Percentiles rank a stretch among this genome's conserved stretches.
phyloP scores from a whole-genome alignment of 2,888 invertebrate genomes.

The Agriopis marginaria region DNA sequence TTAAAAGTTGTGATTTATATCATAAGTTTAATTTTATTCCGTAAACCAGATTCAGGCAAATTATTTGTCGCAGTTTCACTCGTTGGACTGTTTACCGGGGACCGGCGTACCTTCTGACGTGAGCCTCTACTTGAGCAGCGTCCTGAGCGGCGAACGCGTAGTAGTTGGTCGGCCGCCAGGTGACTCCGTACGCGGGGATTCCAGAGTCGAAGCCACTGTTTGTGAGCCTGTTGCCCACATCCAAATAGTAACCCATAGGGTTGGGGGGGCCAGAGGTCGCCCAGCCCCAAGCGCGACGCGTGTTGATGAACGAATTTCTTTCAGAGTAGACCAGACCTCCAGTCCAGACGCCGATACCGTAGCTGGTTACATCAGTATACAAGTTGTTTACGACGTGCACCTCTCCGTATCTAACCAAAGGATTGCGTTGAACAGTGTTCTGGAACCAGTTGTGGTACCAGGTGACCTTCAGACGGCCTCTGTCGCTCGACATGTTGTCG shows the following conservation, averaged over 20 bases:
- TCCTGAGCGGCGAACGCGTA: slow-evolving; percentile 3
- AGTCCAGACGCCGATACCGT: slow-evolving; percentile 25
- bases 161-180: slow-evolving; percentile 13
- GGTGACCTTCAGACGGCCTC: slow-evolving; percentile 16
- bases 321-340: slow-evolving; percentile 20
- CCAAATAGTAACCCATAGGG: neutral
- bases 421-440: slow-evolving; percentile 26
- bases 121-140: slow-evolving; percentile 4
- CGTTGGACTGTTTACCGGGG: slow-evolving; percentile 5
- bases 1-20: too few species aligned
- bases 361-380: slow-evolving; percentile 27
- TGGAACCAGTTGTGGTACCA: slow-evolving; percentile 30
- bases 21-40: too few species aligned
- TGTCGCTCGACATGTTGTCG: slow-evolving; percentile 7
- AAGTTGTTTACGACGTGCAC: slow-evolving; percentile 34
- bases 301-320: slow-evolving; percentile 21
- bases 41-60: too few species aligned
- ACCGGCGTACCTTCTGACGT: slow-evolving; percentile 12
- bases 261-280: neutral
- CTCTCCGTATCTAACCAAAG: slow-evolving; percentile 28
- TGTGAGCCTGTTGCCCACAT: slow-evolving; percentile 9
- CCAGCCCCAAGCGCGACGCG: slow-evolving; percentile 27
- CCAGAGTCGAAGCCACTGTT: slow-evolving; percentile 8
- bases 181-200: slow-evolving; percentile 8
- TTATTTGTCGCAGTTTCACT: neutral